A percentile compares a stretch with the other conserved stretches of the same genome.
Evolutionary conservation across 2,888 invertebrate genomes (phyloP).

Genomic region (Melieria omissa): DNA sequence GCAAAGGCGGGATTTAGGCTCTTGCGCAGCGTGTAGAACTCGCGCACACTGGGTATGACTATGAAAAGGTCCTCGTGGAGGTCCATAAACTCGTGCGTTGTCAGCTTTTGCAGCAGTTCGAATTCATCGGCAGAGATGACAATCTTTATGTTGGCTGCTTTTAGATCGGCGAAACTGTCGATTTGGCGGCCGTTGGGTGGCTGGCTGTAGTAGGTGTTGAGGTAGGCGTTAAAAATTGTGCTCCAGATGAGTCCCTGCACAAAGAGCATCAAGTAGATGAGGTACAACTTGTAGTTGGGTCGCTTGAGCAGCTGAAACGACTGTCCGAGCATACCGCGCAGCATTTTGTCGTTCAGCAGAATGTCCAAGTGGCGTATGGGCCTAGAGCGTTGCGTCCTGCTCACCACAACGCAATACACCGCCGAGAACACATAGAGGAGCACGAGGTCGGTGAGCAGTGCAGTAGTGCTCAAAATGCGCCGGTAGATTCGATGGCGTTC

Average conservation of each 20-base stretch:
- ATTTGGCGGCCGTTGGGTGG: conserved; percentile 44
- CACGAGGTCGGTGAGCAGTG: conserved; percentile 4
- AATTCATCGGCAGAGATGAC: conserved; percentile 8
- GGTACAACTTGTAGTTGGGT: conserved; percentile 33
- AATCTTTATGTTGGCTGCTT: conserved; percentile 15
- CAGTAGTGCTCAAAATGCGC: neutral
- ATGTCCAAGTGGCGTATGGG: neutral
- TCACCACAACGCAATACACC: neutral
- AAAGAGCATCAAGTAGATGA: conserved; percentile 42
- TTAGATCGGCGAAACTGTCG: conserved; percentile 47
- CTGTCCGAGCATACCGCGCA: conserved; percentile 51
- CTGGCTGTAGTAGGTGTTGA: conserved; percentile 48
- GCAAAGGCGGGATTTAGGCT: conserved; percentile 21
- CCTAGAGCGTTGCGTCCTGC: neutral
- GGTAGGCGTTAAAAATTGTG: conserved; percentile 47
- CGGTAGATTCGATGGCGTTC: conserved; percentile 20
- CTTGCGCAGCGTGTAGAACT: conserved; percentile 17
- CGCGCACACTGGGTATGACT: conserved; percentile 5
- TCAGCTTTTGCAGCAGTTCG: conserved; percentile 14
- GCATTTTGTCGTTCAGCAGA: conserved; percentile 44
- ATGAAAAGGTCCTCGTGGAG: conserved; percentile 15
- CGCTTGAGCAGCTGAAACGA: conserved; percentile 43
- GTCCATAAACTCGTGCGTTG: conserved; percentile 14
- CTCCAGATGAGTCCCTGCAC: conserved; percentile 46
- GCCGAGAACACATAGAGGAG: conserved; percentile 16